Conservation (phyloP, 2,113 vertebrate species). For the Heterocephalus glaber region DNA sequence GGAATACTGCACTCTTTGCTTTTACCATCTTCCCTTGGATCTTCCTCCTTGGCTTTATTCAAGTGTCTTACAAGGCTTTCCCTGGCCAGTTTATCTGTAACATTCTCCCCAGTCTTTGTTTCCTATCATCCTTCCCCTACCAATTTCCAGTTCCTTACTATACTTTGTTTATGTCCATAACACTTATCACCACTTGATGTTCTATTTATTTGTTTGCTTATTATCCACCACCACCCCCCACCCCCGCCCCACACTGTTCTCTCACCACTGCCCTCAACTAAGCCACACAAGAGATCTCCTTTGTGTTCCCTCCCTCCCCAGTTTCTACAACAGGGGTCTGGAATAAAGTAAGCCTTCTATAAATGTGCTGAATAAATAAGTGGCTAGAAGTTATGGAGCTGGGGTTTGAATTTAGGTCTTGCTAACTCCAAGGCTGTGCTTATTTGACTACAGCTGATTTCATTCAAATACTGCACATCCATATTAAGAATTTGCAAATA, state of each 20-base stretch:
- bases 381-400: background rate
- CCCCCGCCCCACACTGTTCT: no score
- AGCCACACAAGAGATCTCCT: background rate
- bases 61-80: background rate
- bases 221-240: no score
- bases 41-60: background rate
- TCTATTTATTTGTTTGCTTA: background rate
- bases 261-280: background rate
- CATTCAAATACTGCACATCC: background rate
- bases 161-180: background rate
- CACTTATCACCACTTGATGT: background rate
- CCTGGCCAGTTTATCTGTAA: background rate
- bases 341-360: background rate
- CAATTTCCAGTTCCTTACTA: background rate
- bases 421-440: background rate
- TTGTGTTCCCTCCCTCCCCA: background rate
- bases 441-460: background rate
- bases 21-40: background rate
- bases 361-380: background rate
- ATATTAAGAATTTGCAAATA: background rate
- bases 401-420: background rate
- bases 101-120: background rate
- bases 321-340: background rate
- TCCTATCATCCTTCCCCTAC: background rate
- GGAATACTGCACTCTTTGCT: background rate